phyloP scores from a whole-genome alignment of 1,140 invertebrate species.

The Eumeta japonica region DNA sequence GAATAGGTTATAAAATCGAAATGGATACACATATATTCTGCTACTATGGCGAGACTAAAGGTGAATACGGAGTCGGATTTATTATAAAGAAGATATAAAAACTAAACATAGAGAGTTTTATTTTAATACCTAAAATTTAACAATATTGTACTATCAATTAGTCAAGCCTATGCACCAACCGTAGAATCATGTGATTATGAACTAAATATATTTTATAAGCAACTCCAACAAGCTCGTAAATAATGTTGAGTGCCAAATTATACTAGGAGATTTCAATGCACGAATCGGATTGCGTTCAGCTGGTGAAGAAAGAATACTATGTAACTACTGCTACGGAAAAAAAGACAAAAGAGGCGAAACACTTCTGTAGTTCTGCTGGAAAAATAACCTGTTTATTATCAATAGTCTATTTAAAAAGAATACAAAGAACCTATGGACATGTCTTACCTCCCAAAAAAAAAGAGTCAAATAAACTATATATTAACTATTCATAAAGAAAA shows the following conservation, averaged over 20 bases:
- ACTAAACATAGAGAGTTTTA: neutral
- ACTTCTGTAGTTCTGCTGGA: neutral
- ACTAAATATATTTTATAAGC: neutral
- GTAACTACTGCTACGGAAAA: neutral
- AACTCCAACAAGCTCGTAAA: conserved; percentile 1
- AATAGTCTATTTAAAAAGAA: conserved; percentile 1
- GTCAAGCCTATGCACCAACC: conserved; percentile 11
- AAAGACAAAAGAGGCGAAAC: conserved; percentile 1
- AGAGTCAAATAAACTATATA: conserved; percentile 1
- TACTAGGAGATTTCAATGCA: no score
- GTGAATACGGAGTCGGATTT: conserved; percentile 10
- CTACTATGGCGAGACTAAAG: conserved; percentile 7
- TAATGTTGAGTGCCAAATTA: neutral
- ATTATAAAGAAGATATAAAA: conserved; percentile 3
- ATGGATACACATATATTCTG: no score
- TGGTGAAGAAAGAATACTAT: conserved; percentile 1
- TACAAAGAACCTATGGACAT: neutral
- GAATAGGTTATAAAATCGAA: conserved; percentile 9
- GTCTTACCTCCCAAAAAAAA: neutral
- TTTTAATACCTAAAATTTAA: neutral
- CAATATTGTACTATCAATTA: conserved; percentile 6
- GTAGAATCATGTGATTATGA: no score
- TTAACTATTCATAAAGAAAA: neutral
- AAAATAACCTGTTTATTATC: no score
- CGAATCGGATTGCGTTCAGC: no score